phyloP scores from a whole-genome alignment of 2,888 invertebrate species.

The Orchesellides sinensis region DNA sequence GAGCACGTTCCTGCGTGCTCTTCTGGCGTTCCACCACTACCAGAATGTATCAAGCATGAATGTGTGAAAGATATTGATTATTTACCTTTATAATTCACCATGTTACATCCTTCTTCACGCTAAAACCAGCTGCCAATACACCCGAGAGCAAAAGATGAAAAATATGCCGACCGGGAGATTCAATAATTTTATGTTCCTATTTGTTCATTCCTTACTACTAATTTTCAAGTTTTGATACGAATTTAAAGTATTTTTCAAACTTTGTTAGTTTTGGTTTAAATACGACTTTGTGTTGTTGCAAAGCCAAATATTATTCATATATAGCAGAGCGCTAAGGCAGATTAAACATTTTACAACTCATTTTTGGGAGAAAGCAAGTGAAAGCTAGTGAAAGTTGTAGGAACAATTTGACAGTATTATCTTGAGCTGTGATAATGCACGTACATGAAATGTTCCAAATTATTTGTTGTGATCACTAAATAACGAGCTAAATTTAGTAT shows the following conservation, averaged over 20 bases:
- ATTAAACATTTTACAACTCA: too few relatives aligned
- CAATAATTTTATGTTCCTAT: slow-evolving; percentile 40
- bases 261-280: too few relatives aligned
- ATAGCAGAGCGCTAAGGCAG: too few relatives aligned
- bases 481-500: too few relatives aligned
- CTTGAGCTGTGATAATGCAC: background rate
- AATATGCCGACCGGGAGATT: slow-evolving; percentile 52
- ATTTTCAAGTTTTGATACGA: too few relatives aligned
- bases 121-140: slow-evolving; percentile 43
- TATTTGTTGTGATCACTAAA: background rate
- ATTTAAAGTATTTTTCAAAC: too few relatives aligned
- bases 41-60: slow-evolving; percentile 53
- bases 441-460: background rate
- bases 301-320: too few relatives aligned
- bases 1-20: background rate
- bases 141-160: slow-evolving; percentile 49
- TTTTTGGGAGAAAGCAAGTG: background rate
- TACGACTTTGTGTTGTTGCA: too few relatives aligned
- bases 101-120: slow-evolving; percentile 25
- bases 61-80: slow-evolving; percentile 63
- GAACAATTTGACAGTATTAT: background rate
- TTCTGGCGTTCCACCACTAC: background rate
- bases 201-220: too few relatives aligned
- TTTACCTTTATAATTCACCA: slow-evolving; percentile 44
- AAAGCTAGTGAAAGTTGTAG: background rate